Evolutionary conservation across 1,140 invertebrate species (phyloP).

Genomic region (Drosophila ohnishii): DNA sequence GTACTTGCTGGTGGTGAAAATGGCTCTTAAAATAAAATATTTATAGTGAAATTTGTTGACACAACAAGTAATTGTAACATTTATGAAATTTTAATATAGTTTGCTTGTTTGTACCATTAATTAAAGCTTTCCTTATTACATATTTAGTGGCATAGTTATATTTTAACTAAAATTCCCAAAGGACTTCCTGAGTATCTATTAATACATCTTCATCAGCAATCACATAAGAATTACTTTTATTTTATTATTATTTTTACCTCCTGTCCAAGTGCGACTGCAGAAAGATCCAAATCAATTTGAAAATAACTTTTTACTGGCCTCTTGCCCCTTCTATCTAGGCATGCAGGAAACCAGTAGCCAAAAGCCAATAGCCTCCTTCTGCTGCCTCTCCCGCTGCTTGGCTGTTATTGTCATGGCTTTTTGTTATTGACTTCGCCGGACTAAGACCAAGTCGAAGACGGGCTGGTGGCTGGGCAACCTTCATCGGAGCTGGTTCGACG

Average conservation of each 20-base stretch:
- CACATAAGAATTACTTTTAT: conserved; percentile 31
- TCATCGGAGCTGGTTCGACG: conserved; percentile 54
- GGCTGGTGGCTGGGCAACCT: conserved; percentile 31
- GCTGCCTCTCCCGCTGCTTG: conserved; percentile 46
- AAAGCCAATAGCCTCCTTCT: conserved; percentile 37
- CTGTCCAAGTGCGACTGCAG: conserved; percentile 13
- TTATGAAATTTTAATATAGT: too few relatives aligned
- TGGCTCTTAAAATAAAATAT: neutral
- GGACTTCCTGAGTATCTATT: conserved; percentile 15
- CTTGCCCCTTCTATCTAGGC: conserved; percentile 14
- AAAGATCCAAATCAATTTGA: conserved; percentile 43
- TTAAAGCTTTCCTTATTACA: neutral
- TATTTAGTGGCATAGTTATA: too few relatives aligned
- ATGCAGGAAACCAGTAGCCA: conserved; percentile 41
- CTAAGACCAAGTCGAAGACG: conserved; percentile 10
- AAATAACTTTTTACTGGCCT: conserved; percentile 35
- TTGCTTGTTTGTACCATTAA: neutral
- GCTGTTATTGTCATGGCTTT: conserved; percentile 68
- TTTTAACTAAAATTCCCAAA: neutral
- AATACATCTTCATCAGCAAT: conserved; percentile 15
- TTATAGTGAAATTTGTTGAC: neutral
- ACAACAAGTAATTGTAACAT: neutral
- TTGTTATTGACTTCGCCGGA: conserved; percentile 69
- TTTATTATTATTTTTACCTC: conserved; percentile 30
- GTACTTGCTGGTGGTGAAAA: neutral